Evolutionary conservation across 2,797 vertebrate genomes (phyloP).

Genomic region (Acanthiza pusilla): DNA sequence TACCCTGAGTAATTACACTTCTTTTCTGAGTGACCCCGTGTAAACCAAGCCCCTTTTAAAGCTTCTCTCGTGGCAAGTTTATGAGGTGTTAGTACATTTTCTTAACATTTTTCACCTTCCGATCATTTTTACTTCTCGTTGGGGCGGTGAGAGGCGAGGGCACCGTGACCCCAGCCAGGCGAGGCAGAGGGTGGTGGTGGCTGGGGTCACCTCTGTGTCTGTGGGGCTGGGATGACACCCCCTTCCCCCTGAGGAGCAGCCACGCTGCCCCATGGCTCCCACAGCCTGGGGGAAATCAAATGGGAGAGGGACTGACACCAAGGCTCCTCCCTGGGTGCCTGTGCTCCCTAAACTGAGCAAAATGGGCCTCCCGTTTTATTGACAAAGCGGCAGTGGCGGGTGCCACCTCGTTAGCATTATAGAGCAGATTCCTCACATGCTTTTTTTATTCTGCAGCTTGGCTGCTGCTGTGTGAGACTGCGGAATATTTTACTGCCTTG

Average conservation of each 20-base stretch:
- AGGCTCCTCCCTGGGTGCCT: background rate
- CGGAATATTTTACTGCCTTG: constrained; percentile 41
- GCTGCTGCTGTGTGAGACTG: constrained; percentile 35
- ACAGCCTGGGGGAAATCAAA: background rate
- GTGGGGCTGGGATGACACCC: background rate
- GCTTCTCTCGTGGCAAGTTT: background rate
- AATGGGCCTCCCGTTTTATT: background rate
- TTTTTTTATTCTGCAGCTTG: constrained; percentile 34
- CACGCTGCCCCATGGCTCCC: accelerated
- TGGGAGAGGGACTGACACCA: background rate
- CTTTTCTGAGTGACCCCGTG: background rate
- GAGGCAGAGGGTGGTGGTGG: accelerated
- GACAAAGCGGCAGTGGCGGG: background rate
- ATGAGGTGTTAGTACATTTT: background rate
- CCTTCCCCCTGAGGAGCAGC: background rate
- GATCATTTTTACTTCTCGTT: background rate
- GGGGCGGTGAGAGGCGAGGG: background rate
- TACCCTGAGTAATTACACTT: background rate
- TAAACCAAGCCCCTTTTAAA: background rate
- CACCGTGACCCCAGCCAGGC: background rate
- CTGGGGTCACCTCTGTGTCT: background rate
- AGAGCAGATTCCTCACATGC: background rate
- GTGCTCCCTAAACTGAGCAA: background rate
- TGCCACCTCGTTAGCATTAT: constrained; percentile 19
- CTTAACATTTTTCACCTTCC: background rate